phyloP scores from a whole-genome alignment of 2,113 vertebrate species.

The Hylia prasina region DNA sequence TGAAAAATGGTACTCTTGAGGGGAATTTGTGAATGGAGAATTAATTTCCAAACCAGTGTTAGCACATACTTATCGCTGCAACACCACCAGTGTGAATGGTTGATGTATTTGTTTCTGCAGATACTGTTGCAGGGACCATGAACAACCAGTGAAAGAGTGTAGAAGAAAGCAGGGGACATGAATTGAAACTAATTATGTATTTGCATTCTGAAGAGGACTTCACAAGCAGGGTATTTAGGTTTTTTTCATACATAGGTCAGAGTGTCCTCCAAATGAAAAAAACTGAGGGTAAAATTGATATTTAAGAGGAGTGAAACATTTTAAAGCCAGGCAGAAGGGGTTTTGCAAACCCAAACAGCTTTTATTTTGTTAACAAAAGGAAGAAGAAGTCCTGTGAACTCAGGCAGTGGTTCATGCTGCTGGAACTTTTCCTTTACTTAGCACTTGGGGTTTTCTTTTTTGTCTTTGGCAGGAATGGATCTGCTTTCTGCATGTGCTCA shows the following conservation, averaged over 20 bases:
- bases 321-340: neutral
- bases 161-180: neutral
- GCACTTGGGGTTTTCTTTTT: neutral
- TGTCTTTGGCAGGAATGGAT: neutral
- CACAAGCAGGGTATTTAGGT: neutral
- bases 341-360: neutral
- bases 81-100: fast-evolving
- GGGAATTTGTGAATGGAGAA: neutral
- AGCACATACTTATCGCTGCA: neutral
- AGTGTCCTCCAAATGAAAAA: neutral
- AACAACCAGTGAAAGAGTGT: neutral
- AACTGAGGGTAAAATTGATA: neutral
- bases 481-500: neutral
- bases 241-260: neutral
- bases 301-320: neutral
- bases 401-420: neutral
- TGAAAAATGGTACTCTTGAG: neutral
- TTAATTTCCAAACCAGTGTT: neutral
- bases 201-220: neutral
- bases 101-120: neutral
- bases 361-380: neutral
- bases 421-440: neutral
- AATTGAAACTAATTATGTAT: neutral
- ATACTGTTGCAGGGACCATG: neutral
- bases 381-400: neutral